Evolutionary conservation across 30 jellyfish, hydroid and myxozoan genomes (phyloP).

Genomic region (Chrysaora quinquecirrha): DNA sequence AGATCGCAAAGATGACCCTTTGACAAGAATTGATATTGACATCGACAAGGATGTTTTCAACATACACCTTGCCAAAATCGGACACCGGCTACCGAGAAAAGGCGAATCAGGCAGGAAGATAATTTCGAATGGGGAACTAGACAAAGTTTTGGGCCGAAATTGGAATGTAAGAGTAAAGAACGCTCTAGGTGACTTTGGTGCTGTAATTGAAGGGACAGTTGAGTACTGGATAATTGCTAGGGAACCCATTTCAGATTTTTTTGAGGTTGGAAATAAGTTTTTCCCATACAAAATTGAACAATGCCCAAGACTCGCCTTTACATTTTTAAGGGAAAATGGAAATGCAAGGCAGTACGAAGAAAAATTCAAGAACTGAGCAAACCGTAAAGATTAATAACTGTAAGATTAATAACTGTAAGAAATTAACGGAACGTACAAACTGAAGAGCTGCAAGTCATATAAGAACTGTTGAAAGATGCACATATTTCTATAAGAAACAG

Average conservation of each 20-base stretch:
- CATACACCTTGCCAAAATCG: background rate
- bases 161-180: slow-evolving; percentile 13
- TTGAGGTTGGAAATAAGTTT: background rate
- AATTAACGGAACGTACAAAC: background rate
- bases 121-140: background rate
- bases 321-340: slow-evolving; percentile 15
- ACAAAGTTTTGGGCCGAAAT: background rate
- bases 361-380: slow-evolving; percentile 1
- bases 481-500: background rate
- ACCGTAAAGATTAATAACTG: background rate
- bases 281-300: no score
- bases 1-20: slow-evolving; percentile 28
- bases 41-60: slow-evolving; percentile 9
- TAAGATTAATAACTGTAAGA: background rate
- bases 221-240: background rate
- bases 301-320: no score
- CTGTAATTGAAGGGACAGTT: slow-evolving; percentile 9
- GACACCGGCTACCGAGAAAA: background rate
- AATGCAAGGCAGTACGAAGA: background rate
- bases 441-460: background rate
- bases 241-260: background rate
- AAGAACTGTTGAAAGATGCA: background rate
- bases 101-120: background rate
- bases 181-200: slow-evolving; percentile 4
- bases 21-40: background rate